Evolutionary conservation across 2,888 invertebrate genomes (phyloP).

Genomic region (Morpho achilles): DNA sequence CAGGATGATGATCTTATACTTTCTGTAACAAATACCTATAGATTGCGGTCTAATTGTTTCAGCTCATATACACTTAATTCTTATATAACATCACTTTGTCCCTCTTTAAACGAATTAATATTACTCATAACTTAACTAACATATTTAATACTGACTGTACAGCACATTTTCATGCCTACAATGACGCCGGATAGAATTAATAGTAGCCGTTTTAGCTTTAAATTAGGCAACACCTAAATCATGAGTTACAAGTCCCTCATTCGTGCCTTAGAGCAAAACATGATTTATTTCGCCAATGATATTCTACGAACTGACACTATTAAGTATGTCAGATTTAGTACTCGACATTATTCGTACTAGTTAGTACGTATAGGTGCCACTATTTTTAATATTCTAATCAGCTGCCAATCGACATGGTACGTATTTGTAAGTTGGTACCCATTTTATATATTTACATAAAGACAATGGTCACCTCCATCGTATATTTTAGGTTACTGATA

Average conservation of each 20-base stretch:
- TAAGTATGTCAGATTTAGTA: neutral
- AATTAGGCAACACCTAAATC: conserved; percentile 19
- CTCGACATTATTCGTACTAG: neutral
- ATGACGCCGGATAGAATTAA: conserved; percentile 12
- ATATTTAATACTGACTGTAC: neutral
- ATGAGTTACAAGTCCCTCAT: conserved; percentile 10
- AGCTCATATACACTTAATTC: too few relatives aligned
- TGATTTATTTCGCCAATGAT: conserved; percentile 2
- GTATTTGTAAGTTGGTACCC: conserved; percentile 10
- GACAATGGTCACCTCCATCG: conserved; percentile 10
- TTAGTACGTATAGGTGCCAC: conserved; percentile 2
- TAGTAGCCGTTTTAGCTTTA: conserved; percentile 14
- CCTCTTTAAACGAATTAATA: too few relatives aligned
- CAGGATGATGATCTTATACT: too few relatives aligned
- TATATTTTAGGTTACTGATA: neutral
- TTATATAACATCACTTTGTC: too few relatives aligned
- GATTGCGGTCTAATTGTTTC: too few relatives aligned
- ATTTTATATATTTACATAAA: conserved; percentile 14
- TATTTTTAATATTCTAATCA: conserved; percentile 16
- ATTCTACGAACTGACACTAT: conserved; percentile 1
- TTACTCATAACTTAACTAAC: neutral
- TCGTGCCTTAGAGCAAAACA: conserved; percentile 4
- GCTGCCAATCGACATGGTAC: conserved; percentile 10
- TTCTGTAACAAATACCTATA: too few relatives aligned
- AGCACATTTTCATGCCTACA: neutral